Evolutionary conservation across 2,113 vertebrate species (phyloP).

Genomic region (Dicerorhinus sumatrensis): DNA sequence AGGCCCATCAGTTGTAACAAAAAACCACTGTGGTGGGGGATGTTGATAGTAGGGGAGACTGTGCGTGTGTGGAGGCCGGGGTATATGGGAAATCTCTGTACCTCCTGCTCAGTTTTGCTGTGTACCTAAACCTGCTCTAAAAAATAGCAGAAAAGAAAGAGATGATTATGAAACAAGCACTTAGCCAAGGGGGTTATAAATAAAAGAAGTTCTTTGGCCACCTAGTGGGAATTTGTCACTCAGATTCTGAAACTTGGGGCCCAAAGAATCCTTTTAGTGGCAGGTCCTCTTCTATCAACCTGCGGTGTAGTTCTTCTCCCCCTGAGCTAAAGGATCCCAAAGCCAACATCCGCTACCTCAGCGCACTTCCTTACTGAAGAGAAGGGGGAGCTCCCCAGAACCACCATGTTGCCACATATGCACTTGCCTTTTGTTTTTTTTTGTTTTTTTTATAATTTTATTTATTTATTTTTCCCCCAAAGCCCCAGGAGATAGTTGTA

Average conservation of each 20-base stretch:
- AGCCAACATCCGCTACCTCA: neutral
- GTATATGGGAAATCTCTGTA: neutral
- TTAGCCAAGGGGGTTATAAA: neutral
- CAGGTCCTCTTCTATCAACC: neutral
- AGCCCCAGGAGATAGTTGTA: too few species aligned
- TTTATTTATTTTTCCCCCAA: too few species aligned
- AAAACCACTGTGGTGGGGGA: too few species aligned
- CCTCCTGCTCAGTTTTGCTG: neutral
- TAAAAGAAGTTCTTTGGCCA: neutral
- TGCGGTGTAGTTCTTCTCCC: neutral
- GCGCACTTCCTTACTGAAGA: neutral
- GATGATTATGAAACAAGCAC: neutral
- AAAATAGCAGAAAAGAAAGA: neutral
- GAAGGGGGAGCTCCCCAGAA: neutral
- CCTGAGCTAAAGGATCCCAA: neutral
- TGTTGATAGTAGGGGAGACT: neutral
- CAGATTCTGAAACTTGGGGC: neutral
- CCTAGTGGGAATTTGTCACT: neutral
- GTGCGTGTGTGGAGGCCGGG: rapidly evolving
- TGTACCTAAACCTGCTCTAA: neutral
- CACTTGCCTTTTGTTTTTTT: neutral
- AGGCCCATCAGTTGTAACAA: neutral
- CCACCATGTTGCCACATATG: neutral
- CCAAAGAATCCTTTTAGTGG: neutral
- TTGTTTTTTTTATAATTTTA: too few species aligned